These are phyloP conservation scores for Eretmochelys imbricata DNA, from an alignment of 2,113 vertebrate species.

Conservation along the genomic window DNA sequence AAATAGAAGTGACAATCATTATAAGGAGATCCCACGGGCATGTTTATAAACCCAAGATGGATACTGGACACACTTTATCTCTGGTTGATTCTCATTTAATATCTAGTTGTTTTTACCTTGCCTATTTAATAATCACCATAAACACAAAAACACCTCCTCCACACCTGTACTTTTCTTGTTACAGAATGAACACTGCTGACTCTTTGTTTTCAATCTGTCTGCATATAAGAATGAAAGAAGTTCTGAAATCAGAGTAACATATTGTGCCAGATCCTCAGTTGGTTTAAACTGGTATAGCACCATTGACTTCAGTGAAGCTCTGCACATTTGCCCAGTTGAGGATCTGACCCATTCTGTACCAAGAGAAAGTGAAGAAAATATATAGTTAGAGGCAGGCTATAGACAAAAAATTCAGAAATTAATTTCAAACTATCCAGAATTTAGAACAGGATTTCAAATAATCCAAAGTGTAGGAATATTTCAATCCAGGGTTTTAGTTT, in stretches of 20 bases:
- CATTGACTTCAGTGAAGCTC: neutral
- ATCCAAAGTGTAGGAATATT: neutral
- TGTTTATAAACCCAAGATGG: neutral
- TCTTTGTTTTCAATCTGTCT: too few species aligned
- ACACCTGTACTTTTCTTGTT: too few species aligned
- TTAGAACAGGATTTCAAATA: neutral
- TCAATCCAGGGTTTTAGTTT: neutral
- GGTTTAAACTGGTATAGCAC: neutral
- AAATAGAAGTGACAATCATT: too few species aligned
- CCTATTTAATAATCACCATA: too few species aligned
- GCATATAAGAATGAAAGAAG: too few species aligned
- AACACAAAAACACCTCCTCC: too few species aligned
- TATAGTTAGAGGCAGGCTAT: neutral
- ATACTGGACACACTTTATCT: neutral
- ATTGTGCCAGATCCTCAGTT: neutral
- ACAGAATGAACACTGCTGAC: too few species aligned
- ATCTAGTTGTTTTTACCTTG: neutral
- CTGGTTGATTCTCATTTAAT: neutral
- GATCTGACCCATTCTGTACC: neutral
- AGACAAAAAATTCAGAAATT: neutral
- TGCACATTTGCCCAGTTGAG: neutral
- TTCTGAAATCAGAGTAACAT: neutral
- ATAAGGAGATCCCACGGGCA: neutral
- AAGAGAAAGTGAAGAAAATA: too few species aligned
- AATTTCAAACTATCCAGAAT: neutral